Evolutionary conservation across 1,140 invertebrate genomes (phyloP).

Genomic region (Goniozus legneri): DNA sequence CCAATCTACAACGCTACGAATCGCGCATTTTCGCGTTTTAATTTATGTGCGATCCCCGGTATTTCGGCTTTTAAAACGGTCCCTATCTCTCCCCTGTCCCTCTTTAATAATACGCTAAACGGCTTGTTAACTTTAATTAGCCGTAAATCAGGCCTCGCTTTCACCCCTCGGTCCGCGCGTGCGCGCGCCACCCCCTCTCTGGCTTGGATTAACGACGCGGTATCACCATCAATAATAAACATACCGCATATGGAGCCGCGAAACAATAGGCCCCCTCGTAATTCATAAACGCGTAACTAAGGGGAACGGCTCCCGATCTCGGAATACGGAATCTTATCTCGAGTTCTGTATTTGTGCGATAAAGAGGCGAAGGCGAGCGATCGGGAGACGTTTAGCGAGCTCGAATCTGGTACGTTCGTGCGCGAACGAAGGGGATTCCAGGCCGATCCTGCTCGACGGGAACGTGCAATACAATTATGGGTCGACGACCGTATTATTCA

Average conservation of each 20-base stretch:
- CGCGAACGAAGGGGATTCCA: conserved; percentile 24
- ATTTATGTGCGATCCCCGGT: conserved; percentile 10
- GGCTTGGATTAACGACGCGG: not conserved
- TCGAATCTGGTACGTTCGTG: conserved; percentile 31
- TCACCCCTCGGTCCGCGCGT: not conserved
- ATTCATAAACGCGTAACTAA: too few relatives aligned
- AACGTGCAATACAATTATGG: conserved; percentile 43
- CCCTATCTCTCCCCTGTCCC: too few relatives aligned
- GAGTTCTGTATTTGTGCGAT: too few relatives aligned
- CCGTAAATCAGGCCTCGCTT: conserved; percentile 37
- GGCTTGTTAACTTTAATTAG: conserved; percentile 48
- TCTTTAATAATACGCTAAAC: conserved; percentile 45
- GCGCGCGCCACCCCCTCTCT: too few relatives aligned
- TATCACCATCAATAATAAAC: not conserved
- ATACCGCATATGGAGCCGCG: too few relatives aligned
- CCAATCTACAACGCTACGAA: conserved; percentile 11
- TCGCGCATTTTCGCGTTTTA: conserved; percentile 31
- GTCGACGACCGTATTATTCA: conserved; percentile 43
- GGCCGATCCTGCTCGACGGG: conserved; percentile 36
- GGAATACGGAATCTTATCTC: too few relatives aligned
- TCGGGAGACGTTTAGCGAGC: not conserved
- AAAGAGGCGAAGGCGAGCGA: too few relatives aligned
- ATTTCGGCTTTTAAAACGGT: conserved; percentile 31
- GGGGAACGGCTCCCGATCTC: too few relatives aligned
- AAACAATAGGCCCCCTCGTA: not conserved